Conservation (phyloP, 2,888 invertebrate species). For the Lycaena phlaeas region DNA sequence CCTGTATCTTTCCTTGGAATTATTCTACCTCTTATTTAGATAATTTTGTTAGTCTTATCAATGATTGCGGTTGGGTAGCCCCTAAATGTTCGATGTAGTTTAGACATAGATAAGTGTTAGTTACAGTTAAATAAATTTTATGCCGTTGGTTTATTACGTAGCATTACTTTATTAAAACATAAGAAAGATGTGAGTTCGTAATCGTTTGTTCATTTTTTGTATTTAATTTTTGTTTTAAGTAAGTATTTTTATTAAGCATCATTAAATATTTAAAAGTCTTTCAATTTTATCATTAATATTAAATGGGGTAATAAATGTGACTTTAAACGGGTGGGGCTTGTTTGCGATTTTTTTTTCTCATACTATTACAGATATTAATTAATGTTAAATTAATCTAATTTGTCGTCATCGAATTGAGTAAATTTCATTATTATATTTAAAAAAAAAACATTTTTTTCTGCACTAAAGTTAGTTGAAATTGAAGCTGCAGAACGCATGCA, state of each 20-base stretch:
- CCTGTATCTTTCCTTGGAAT: conserved; percentile 23
- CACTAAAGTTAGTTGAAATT: too few relatives aligned
- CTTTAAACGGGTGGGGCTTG: conserved; percentile 37
- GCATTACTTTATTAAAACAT: background rate
- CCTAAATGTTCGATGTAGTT: conserved; percentile 53
- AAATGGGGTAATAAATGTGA: conserved; percentile 67
- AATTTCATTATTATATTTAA: too few relatives aligned
- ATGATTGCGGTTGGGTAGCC: conserved; percentile 33
- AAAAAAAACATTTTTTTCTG: too few relatives aligned
- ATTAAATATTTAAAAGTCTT: conserved; percentile 13
- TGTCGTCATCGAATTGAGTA: too few relatives aligned
- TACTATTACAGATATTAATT: too few relatives aligned
- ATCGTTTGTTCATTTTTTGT: background rate
- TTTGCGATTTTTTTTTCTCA: conserved; percentile 11
- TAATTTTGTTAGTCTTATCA: conserved; percentile 27
- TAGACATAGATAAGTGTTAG: conserved; percentile 56
- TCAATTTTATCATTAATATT: conserved; percentile 36
- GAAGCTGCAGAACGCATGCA: too few relatives aligned
- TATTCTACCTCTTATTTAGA: conserved; percentile 29
- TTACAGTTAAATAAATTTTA: conserved; percentile 33
- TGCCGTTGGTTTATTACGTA: conserved; percentile 21
- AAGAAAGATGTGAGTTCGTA: background rate
- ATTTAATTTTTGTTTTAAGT: conserved; percentile 19
- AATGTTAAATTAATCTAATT: too few relatives aligned
- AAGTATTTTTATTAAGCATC: conserved; percentile 24